Evolutionary conservation across 2,113 vertebrate genomes (phyloP).

Genomic region (Daphoenositta chrysoptera): DNA sequence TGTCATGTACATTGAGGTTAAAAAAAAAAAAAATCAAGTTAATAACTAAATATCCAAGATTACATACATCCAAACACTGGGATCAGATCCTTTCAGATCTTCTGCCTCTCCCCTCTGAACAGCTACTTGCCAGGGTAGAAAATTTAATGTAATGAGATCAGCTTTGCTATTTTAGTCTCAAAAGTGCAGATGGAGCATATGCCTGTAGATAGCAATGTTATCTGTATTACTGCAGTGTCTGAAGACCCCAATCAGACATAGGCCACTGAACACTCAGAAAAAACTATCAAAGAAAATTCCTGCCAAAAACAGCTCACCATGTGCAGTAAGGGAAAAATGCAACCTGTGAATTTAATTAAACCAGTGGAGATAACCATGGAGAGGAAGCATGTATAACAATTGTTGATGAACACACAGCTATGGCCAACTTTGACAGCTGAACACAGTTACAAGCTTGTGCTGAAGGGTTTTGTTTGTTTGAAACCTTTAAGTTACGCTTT

Average conservation of each 20-base stretch:
- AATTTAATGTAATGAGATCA: not conserved
- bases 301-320: not conserved
- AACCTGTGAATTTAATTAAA: not conserved
- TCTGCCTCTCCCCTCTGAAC: not conserved
- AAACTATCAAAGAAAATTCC: not conserved
- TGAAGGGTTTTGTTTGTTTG: not conserved
- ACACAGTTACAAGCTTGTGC: not conserved
- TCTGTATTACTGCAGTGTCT: not conserved
- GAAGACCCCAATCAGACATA: not conserved
- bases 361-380: not conserved
- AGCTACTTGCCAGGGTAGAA: not conserved
- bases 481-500: not conserved
- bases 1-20: fast-evolving
- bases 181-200: not conserved
- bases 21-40: not conserved
- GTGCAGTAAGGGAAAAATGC: not conserved
- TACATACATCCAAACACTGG: not conserved
- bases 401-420: not conserved
- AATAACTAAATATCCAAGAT: not conserved
- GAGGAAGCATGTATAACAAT: not conserved
- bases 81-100: not conserved
- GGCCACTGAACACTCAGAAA: not conserved
- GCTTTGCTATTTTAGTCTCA: not conserved
- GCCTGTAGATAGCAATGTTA: not conserved
- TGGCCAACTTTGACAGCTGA: not conserved